phyloP scores from a whole-genome alignment of 2,113 vertebrate species.

The Hippopotamus amphibius region DNA sequence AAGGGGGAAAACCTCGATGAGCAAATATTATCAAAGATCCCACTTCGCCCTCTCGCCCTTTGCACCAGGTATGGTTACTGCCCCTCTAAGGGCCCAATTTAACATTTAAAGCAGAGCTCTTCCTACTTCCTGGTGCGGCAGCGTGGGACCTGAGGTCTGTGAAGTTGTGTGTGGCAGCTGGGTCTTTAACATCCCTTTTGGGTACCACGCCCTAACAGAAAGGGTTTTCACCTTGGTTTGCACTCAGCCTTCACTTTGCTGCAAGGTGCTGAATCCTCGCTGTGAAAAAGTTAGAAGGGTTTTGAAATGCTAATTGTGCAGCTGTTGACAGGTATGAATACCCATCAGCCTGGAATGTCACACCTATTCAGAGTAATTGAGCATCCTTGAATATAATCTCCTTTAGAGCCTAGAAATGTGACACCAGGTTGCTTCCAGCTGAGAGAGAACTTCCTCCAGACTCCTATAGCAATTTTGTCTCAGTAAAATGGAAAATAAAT shows the following conservation, averaged over 20 bases:
- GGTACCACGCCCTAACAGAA: background rate
- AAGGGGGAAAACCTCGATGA: background rate
- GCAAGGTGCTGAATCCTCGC: background rate
- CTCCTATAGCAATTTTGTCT: background rate
- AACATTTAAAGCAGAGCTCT: background rate
- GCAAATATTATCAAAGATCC: background rate
- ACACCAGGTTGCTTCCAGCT: conserved; percentile 53
- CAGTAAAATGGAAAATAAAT: background rate
- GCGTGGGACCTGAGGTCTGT: background rate
- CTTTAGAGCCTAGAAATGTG: conserved; percentile 63
- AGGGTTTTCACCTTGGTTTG: background rate
- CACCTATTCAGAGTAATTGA: conserved; percentile 68
- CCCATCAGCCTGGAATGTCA: conserved; percentile 73
- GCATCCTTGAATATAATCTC: conserved; percentile 63
- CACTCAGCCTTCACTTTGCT: background rate
- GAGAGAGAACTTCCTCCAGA: background rate
- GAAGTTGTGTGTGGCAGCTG: background rate
- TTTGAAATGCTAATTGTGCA: conserved; percentile 78
- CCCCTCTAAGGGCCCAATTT: background rate
- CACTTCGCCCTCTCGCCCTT: rapidly evolving
- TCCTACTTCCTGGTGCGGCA: background rate
- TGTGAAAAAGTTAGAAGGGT: background rate
- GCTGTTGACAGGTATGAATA: conserved; percentile 71
- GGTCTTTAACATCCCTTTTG: conserved; percentile 16
- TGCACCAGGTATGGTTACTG: background rate